A percentile compares a stretch with the other conserved stretches of the same genome.
phyloP scores from a whole-genome alignment of 2,113 vertebrate genomes.

The Riparia riparia region DNA sequence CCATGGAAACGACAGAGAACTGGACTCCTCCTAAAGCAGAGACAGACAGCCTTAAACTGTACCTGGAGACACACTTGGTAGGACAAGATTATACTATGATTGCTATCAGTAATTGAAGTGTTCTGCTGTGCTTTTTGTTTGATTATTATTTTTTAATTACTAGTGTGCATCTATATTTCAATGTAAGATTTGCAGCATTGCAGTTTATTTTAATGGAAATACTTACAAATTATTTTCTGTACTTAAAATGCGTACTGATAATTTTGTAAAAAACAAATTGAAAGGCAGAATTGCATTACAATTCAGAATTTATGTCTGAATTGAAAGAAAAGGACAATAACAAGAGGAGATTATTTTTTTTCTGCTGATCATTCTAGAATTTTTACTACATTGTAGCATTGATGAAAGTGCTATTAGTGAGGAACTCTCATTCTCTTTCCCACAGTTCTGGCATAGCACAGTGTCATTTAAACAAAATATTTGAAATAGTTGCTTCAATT shows the following conservation, averaged over 20 bases:
- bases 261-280: slow-evolving; percentile 13
- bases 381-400: slow-evolving; percentile 53
- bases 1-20: slow-evolving; percentile 94
- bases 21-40: slow-evolving; percentile 94
- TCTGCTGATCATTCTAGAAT: slow-evolving; percentile 36
- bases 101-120: slow-evolving; percentile 38
- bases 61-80: slow-evolving; percentile 98
- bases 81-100: slow-evolving; percentile 65
- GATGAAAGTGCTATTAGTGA: slow-evolving; percentile 59
- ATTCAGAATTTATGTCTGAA: slow-evolving; percentile 18
- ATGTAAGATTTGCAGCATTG: slow-evolving; percentile 12
- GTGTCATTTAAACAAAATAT: slow-evolving; percentile 71
- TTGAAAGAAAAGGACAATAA: not conserved
- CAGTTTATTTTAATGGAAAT: slow-evolving; percentile 24
- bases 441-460: not conserved
- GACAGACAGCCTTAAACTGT: slow-evolving; percentile 88
- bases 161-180: slow-evolving; percentile 35
- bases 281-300: not conserved
- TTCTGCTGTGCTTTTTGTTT: slow-evolving; percentile 40
- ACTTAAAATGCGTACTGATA: slow-evolving; percentile 3
- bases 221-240: not conserved
- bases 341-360: slow-evolving; percentile 35
- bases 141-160: slow-evolving; percentile 63
- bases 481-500: slow-evolving; percentile 66
- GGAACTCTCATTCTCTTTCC: slow-evolving; percentile 46